Percentiles rank a stretch among this genome's conserved stretches.
These are phyloP conservation scores for Uromys caudimaculatus DNA, from an alignment of 2,797 vertebrate species.

Conservation along the genomic window DNA sequence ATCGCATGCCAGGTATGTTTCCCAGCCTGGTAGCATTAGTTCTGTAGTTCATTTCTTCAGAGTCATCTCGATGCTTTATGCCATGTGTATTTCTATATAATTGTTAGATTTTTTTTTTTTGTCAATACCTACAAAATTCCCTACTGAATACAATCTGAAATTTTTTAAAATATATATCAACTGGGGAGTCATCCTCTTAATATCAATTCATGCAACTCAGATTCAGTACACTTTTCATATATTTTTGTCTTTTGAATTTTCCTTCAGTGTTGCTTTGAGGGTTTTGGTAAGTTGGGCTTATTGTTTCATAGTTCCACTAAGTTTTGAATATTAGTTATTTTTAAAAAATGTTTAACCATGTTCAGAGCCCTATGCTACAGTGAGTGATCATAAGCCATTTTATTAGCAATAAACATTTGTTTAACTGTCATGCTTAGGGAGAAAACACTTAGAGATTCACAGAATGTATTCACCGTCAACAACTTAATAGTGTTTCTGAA, in stretches of 20 bases:
- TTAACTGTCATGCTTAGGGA: constrained; percentile 50
- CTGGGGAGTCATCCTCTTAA: background rate
- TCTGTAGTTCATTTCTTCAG: background rate
- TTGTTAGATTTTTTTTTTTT: constrained; percentile 12
- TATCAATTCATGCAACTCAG: background rate
- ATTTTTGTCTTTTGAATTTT: constrained; percentile 33
- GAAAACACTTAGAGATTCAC: background rate
- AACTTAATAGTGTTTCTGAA: constrained; percentile 51
- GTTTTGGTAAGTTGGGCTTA: background rate
- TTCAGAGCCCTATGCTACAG: constrained; percentile 3
- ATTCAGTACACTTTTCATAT: background rate
- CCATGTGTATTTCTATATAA: constrained; percentile 30
- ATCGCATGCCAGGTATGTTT: background rate
- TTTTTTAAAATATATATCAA: background rate
- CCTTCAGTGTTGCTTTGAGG: background rate
- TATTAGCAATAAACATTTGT: constrained; percentile 40
- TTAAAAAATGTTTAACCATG: background rate
- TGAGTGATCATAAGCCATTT: constrained; percentile 26
- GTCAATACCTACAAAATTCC: background rate
- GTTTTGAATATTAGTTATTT: background rate
- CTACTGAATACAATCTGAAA: background rate
- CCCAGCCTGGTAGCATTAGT: background rate
- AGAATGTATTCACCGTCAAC: constrained; percentile 27
- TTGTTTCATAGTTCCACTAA: constrained; percentile 17
- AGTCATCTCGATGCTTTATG: background rate